Evolutionary conservation across 2,797 vertebrate genomes (phyloP), one percentile per base, ranked within the genome.

Genomic region (Gambelia wislizenii): DNA sequence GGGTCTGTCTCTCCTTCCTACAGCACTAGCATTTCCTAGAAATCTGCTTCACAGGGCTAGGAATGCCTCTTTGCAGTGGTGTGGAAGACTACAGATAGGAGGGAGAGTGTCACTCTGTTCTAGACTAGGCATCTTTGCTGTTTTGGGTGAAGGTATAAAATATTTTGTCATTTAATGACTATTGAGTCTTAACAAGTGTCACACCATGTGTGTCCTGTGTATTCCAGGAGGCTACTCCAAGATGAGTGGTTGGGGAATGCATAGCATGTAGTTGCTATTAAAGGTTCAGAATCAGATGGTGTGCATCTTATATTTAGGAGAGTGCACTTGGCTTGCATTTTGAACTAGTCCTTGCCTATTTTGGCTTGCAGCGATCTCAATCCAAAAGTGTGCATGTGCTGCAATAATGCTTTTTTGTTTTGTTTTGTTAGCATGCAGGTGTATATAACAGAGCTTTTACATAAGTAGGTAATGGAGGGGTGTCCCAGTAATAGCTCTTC

Each of bases 151-250:
- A 44, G 76, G 61, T 33, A 2, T 2, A 8, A 47, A 79, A 89
- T 64, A 27, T 75, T 20, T 3, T 49, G 6, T 0, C 0, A 0
- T 20, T 14, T 10, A 75, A 16, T 18, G 72, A n/a, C 2, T 59
- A 30, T 81, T 18, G 0, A 0, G 25, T 59, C 81, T 83, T 14
- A 59, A 36, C 12, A 52, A 78, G 33, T 89, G n/a, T 67, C 1
- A 8, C 33, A 0, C n/a, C 12, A 25, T 25, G 33, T 52, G 61
- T 81, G 67, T 75, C 56, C 10, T 6, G 22, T 42, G 39, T 33
- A 64, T 81, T 85, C 67, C 69, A 25, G 56, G 44, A 25, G 14
- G 8, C 10, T 84, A 16, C 8, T 78, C 22, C 39, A 83, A 16
- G 44, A 76, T 49, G 49, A 7, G 13, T 67, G 36, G 14, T 20